Base-by-base conservation (phyloP, 1,140 invertebrate species). In the Grapholita molesta region DNA sequence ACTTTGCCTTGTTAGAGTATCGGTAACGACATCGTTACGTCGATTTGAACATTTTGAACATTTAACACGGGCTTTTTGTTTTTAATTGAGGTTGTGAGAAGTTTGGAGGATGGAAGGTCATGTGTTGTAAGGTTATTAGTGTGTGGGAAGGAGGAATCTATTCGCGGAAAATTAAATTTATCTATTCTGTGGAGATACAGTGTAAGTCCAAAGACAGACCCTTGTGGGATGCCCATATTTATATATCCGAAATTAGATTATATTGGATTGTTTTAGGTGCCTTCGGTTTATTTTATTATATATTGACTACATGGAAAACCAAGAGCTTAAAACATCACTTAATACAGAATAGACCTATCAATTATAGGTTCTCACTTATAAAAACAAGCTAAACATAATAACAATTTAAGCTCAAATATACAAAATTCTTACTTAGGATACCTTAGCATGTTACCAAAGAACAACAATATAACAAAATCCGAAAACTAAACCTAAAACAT, bases 1-100 rank as follows among this genome's bases (percentile, higher is more conserved):
- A 73, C 67, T 78, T 75, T 61, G 55, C 78, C 84, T 86, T 84
- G 82, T 88, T 89, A 89, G 84, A 76, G 74, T 70, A 75, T 82
- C 75, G 80, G 78, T 89, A 89, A 89, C 79, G 85, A 89, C 85
- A 75, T 89, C 85, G 82, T 89, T 89, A 88, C 74, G 66, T 69
- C 69, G 66, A 81, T 88, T 87, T 83, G 78, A 78, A 73, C 76
- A 67, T 79, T 89, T 89, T 38, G 35, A 38, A 48, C 42, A 48
- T 48, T 48, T 48, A 89, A 82, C 82, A 73, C 64, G 76, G 65
- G 71, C 70, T 77, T 81, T 76, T 82, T 75, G 67, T 77, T 83
- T 84, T 85, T 87, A 87, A 87, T 84, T 82, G 79, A 53, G 57
- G 48, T 73, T 72, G 69, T 66, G 71, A 71, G 73, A 57, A 70